Percentiles rank a stretch among this genome's conserved stretches.
Conservation (phyloP, 2,888 invertebrate genomes). For the Cryptocephalus moraei region DNA sequence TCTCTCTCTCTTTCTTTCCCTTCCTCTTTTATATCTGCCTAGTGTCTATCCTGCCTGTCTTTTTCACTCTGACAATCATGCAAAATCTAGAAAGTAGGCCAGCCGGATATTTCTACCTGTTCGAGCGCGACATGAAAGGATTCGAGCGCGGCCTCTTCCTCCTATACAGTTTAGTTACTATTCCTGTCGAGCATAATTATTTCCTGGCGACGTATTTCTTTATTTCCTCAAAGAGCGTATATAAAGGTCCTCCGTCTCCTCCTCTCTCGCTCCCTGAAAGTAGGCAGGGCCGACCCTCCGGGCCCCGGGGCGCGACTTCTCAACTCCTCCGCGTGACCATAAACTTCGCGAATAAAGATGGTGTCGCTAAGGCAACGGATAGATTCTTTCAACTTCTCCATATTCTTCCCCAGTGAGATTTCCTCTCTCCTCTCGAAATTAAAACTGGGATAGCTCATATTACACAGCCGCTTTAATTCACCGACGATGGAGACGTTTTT, state of each 20-base stretch:
- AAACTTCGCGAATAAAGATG: slow-evolving; percentile 5
- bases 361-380: neutral
- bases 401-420: too few species aligned
- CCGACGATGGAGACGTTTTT: too few species aligned
- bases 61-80: neutral
- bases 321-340: slow-evolving; percentile 18
- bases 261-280: too few species aligned
- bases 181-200: slow-evolving; percentile 14
- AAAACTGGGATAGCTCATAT: too few species aligned
- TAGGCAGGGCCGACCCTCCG: too few species aligned
- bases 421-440: too few species aligned
- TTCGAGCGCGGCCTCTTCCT: neutral
- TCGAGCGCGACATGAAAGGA: neutral
- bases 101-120: slow-evolving; percentile 1
- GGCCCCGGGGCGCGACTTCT: slow-evolving; percentile 6
- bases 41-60: too few species aligned
- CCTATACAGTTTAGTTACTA: slow-evolving; percentile 4
- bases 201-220: slow-evolving; percentile 17
- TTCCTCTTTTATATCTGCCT: too few species aligned
- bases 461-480: too few species aligned
- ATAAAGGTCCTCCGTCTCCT: slow-evolving; percentile 11
- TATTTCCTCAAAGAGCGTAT: slow-evolving; percentile 16
- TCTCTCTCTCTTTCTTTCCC: too few species aligned
- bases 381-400: too few species aligned
- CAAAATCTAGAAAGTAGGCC: neutral